Percentiles rank a stretch among this genome's conserved stretches.
These are phyloP conservation scores for Zapornia atra DNA, from an alignment of 2,113 vertebrate genomes.

Conservation along the genomic window DNA sequence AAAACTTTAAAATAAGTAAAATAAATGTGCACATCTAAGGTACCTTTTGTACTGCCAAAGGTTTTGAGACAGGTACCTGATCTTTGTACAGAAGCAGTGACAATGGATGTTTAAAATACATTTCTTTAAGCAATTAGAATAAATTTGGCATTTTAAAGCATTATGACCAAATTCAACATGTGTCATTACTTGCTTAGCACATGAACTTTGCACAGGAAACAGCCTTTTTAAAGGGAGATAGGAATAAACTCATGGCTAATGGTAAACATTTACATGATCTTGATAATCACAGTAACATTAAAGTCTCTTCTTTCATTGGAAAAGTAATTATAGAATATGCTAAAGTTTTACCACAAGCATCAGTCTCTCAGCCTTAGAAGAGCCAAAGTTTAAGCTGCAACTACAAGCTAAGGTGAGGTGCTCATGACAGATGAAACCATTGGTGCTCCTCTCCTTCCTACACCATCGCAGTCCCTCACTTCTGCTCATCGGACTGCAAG, in stretches of 20 bases:
- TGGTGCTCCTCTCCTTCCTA: neutral
- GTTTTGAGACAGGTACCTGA: neutral
- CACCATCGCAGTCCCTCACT: rapidly evolving
- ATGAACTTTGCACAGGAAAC: neutral
- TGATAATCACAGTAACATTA: neutral
- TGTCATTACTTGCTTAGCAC: neutral
- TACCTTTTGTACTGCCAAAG: neutral
- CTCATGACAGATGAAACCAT: rapidly evolving
- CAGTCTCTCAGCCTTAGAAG: neutral
- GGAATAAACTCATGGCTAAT: neutral
- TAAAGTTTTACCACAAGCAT: neutral
- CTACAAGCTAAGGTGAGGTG: neutral
- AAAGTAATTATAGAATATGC: neutral
- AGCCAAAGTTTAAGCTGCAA: neutral
- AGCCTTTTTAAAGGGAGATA: neutral
- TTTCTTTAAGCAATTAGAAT: neutral
- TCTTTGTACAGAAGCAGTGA: neutral
- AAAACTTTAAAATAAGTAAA: neutral
- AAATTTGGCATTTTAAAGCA: neutral
- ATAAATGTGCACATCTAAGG: neutral
- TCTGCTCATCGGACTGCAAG: rapidly evolving
- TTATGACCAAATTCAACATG: neutral
- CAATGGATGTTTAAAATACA: neutral
- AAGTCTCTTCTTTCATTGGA: neutral
- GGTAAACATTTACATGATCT: neutral